Evolutionary conservation across 2,888 invertebrate species (phyloP).

Genomic region (Labia minor): DNA sequence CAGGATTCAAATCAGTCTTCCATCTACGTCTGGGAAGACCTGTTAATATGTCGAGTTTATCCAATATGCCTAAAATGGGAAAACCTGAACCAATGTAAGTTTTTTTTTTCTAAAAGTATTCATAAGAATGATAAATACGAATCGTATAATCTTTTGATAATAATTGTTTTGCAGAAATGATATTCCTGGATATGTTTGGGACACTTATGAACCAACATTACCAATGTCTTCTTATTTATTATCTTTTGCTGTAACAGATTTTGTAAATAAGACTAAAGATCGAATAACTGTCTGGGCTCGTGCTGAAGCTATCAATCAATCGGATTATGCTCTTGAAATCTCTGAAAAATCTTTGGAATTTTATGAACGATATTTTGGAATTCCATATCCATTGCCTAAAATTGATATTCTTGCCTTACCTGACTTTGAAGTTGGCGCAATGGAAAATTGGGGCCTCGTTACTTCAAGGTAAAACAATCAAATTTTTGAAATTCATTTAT

Average conservation of each 20-base stretch:
- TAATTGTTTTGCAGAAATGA: slow-evolving; percentile 17
- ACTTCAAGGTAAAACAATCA: slow-evolving; percentile 50
- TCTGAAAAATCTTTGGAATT: slow-evolving; percentile 32
- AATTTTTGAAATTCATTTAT: no score
- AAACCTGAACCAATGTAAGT: slow-evolving; percentile 45
- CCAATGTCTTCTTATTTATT: slow-evolving; percentile 43
- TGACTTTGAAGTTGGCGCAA: slow-evolving; percentile 36
- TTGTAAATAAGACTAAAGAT: slow-evolving; percentile 26
- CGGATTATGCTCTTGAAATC: slow-evolving; percentile 38
- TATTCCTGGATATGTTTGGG: slow-evolving; percentile 33
- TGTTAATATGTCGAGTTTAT: slow-evolving; percentile 18
- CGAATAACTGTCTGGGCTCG: slow-evolving; percentile 16
- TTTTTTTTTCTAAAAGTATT: slow-evolving; percentile 4
- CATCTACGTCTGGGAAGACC: slow-evolving; percentile 31
- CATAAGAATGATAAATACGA: background rate
- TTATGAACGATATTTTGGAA: slow-evolving; percentile 36
- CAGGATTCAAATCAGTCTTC: slow-evolving; percentile 34
- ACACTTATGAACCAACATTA: slow-evolving; percentile 34
- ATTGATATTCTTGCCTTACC: slow-evolving; percentile 37
- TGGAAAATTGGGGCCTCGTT: slow-evolving; percentile 68
- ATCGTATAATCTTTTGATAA: no score
- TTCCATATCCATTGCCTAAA: slow-evolving; percentile 37
- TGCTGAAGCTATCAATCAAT: slow-evolving; percentile 29
- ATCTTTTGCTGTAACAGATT: slow-evolving; percentile 42
- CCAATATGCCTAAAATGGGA: slow-evolving; percentile 32